Conservation (phyloP, 2,113 vertebrate species). For the Myanophis thanlyinensis region DNA sequence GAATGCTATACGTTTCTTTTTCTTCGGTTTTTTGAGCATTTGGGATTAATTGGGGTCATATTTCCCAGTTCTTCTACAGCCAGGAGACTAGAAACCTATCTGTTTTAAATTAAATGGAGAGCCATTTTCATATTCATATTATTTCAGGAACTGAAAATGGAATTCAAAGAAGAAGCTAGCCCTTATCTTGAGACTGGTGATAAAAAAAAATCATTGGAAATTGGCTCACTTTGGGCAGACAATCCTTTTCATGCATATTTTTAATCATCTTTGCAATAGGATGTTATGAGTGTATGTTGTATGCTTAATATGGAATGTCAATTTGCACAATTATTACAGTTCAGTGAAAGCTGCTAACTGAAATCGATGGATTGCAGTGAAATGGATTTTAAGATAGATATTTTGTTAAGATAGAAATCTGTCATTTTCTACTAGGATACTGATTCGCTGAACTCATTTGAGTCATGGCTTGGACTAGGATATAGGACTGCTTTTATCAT, state of each 20-base stretch:
- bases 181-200: background rate
- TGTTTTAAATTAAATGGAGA: conserved; percentile 12
- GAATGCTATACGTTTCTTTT: background rate
- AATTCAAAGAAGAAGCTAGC: background rate
- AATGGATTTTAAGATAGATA: background rate
- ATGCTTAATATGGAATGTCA: background rate
- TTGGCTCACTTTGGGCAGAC: background rate
- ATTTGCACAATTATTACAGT: background rate
- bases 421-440: background rate
- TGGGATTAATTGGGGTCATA: conserved; percentile 22
- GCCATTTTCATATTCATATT: background rate
- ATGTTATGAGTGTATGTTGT: background rate
- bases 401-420: too few relatives aligned
- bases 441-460: background rate
- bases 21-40: conserved; percentile 4
- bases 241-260: background rate
- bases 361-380: background rate
- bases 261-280: background rate
- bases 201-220: conserved; percentile 1
- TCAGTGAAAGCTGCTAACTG: background rate
- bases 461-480: background rate
- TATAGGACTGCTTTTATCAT: background rate
- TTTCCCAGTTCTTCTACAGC: background rate
- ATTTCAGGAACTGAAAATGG: background rate
- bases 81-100: conserved; percentile 7